phyloP scores from a whole-genome alignment of 2,888 invertebrate species.

The Schizaphis graminum region DNA sequence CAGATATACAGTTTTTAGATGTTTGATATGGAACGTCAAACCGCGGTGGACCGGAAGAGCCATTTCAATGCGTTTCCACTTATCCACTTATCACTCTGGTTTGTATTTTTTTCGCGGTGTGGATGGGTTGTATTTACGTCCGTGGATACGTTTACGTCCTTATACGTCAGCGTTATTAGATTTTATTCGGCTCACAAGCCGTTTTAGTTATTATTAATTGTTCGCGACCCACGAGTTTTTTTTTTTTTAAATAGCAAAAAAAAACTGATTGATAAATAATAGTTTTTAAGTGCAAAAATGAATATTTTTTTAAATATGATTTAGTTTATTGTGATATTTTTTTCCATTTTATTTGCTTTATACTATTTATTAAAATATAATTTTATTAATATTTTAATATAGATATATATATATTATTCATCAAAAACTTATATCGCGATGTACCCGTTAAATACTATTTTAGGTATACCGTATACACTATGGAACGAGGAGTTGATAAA shows the following conservation, averaged over 20 bases:
- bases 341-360: neutral
- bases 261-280: neutral
- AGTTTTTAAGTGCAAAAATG: neutral
- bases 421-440: neutral
- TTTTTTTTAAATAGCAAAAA: neutral
- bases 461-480: neutral
- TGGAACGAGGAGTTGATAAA: neutral
- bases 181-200: neutral
- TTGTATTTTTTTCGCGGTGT: neutral
- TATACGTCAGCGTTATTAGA: neutral
- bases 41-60: neutral
- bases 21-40: neutral
- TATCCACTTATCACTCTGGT: neutral
- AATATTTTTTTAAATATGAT: neutral
- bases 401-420: neutral
- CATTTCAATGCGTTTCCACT: neutral
- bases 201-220: neutral
- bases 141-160: too few relatives aligned
- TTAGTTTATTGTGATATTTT: neutral
- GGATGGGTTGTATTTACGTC: neutral
- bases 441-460: neutral
- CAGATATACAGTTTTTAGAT: neutral
- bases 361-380: neutral
- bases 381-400: neutral
- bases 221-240: neutral